Evolutionary conservation across 2,797 vertebrate genomes (phyloP), one percentile per base, ranked within the genome.

Genomic region (Urosaurus nigricauda): DNA sequence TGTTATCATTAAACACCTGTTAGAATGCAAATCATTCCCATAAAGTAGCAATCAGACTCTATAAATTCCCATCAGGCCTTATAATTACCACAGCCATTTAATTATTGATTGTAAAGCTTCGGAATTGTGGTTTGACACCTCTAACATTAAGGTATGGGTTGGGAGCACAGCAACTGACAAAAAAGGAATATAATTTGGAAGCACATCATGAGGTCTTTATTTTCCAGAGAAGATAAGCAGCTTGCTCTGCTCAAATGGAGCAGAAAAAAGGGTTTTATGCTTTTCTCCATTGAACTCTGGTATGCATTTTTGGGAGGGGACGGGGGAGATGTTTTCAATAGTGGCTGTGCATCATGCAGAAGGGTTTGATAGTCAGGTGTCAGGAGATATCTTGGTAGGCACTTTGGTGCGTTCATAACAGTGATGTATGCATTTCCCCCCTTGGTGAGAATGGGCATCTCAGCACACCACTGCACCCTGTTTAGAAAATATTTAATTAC

Each of bases 61-160:
- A 71, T 93, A 89, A 90, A 90, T 93, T 94, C 91, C 82, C 78
- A 35, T 63, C 75, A 0, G 65, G 43, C 35, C 84, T 83, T 91
- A 47, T 91, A 95, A 94, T 95, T 93, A 89, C 90, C 82, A 73
- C 88, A 82, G 26, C 65, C 92, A 78, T 83, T 94, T 90, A 94
- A 94, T 94, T 94, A 92, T 92, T 92, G 71, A 91, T 93, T 93
- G 90, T 91, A 89, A 93, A 19, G 53, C 56, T 88, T 79, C 86
- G 73, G 90, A 91, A 89, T 87, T 78, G 43, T 87, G 88, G 75
- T 73, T 91, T 91, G 92, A 92, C 91, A 93, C 92, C n/a, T 60
- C 71, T 40, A 79, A 71, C 71, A 82, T 82, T 70, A 75, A 81
- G 58, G 71, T 71, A 82, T 14, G 81, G 40, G 37, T 86, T 16